Evolutionary conservation across 2,113 vertebrate species (phyloP).

Genomic region (Caranx melampygus): DNA sequence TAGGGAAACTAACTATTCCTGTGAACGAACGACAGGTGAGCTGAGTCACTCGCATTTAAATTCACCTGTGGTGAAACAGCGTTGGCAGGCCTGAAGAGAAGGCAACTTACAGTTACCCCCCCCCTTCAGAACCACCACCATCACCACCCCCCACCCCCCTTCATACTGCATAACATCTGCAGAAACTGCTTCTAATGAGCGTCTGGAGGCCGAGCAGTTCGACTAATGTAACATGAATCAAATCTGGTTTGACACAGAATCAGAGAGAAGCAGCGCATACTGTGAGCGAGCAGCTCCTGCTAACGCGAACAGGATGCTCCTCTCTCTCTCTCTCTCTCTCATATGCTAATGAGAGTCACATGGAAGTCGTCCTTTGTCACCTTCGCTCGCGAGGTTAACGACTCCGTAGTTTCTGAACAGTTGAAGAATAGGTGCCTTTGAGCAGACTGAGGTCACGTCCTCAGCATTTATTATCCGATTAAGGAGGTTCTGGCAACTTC

Average conservation of each 20-base stretch:
- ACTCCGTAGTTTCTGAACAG: neutral
- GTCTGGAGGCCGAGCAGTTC: neutral
- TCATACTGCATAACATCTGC: neutral
- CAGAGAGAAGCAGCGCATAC: neutral
- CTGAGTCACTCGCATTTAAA: conserved; percentile 43
- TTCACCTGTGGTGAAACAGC: conserved; percentile 8
- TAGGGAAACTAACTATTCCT: conserved; percentile 6
- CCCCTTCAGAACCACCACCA: too few species aligned
- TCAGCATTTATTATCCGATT: neutral
- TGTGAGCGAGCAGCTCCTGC: neutral
- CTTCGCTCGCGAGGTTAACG: conserved; percentile 23
- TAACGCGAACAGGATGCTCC: neutral
- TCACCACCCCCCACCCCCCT: too few species aligned
- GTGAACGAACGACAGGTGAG: neutral
- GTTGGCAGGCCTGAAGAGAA: conserved; percentile 6
- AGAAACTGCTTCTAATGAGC: conserved; percentile 7
- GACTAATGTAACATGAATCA: conserved; percentile 7
- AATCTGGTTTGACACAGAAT: neutral
- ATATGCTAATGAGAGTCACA: conserved; percentile 2
- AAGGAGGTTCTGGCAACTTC: too few species aligned
- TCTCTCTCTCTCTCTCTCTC: neutral
- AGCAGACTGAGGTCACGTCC: neutral
- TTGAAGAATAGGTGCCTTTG: neutral
- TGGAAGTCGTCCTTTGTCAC: conserved; percentile 9
- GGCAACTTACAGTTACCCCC: neutral